Evolutionary conservation across 2,113 vertebrate genomes (phyloP).

Genomic region (Macaca fascicularis): DNA sequence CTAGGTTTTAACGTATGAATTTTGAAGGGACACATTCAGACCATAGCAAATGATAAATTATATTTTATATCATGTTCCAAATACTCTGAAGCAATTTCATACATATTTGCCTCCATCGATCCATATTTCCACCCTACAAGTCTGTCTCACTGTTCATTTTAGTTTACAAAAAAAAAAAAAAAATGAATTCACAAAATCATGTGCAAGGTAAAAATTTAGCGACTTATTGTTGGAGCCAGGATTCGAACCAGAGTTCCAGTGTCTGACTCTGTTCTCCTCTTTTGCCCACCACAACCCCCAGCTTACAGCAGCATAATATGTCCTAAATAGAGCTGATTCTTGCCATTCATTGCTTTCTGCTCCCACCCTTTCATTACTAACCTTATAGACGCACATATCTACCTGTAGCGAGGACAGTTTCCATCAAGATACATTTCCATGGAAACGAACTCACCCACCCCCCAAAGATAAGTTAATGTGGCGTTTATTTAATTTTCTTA

Average conservation of each 20-base stretch:
- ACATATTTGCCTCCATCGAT: background rate
- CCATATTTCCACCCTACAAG: background rate
- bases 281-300: background rate
- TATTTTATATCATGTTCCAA: background rate
- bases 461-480: background rate
- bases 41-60: background rate
- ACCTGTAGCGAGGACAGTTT: background rate
- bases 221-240: background rate
- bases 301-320: background rate
- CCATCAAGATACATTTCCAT: constrained; percentile 2
- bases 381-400: background rate
- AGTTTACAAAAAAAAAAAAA: background rate
- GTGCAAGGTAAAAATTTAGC: background rate
- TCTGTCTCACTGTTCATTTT: background rate
- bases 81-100: background rate
- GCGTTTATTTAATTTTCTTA: constrained; percentile 51
- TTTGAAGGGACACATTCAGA: background rate
- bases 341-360: background rate
- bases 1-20: background rate
- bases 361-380: background rate
- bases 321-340: background rate
- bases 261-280: background rate
- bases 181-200: background rate
- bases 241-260: background rate
- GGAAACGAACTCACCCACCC: background rate